Base-by-base conservation (phyloP, 2,888 invertebrate genomes). In the Melanophora roralis region DNA sequence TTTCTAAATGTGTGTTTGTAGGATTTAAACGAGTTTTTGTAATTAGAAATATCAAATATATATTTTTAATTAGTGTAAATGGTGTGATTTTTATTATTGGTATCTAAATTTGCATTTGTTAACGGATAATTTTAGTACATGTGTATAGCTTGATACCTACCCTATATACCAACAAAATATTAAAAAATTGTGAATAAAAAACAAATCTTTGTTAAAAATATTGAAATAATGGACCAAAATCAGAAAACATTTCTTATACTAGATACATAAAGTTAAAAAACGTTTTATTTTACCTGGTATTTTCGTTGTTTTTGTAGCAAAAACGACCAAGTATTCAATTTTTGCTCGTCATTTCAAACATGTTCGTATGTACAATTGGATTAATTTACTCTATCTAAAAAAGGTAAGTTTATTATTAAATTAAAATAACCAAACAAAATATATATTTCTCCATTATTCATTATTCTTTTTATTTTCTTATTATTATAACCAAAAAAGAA, bases 1-100 rank as follows among this genome's bases (percentile, higher is more conserved):
- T 51, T 69, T 34, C 14, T 51, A 65, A 14, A 45, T 73, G 16
- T 57, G 47, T 32, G 12, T 55, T 12, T 40, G 16, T 57, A 3
- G 27, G 47, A 64, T 49, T n/a, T 64, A 77, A 76, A 77, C 76
- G 62, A 57, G 76, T 77, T 77, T 75, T 77, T 71, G 64, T 64
- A 57, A 62, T 76, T 6, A 59, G 65, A 51, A 23, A 38, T 32
- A 16, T 14, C 40, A 60, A 60, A 60, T 43, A 11, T 32, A 16
- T 34, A 27, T 27, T 34, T 62, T 32, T 19, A 7, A 8, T 45
- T 38, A 47, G 64, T 76, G 57, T 51, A 49, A 77, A 77, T 77
- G 76, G 69, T 77, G 69, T 77, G 69, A 36, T 49, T 21, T 34
- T 34, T 9, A n/a, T 64, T 32, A 32, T 51, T 74, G 4, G 4